Evolutionary conservation across 2,113 vertebrate genomes (phyloP).

Genomic region (Trichomycterus rosablanca): DNA sequence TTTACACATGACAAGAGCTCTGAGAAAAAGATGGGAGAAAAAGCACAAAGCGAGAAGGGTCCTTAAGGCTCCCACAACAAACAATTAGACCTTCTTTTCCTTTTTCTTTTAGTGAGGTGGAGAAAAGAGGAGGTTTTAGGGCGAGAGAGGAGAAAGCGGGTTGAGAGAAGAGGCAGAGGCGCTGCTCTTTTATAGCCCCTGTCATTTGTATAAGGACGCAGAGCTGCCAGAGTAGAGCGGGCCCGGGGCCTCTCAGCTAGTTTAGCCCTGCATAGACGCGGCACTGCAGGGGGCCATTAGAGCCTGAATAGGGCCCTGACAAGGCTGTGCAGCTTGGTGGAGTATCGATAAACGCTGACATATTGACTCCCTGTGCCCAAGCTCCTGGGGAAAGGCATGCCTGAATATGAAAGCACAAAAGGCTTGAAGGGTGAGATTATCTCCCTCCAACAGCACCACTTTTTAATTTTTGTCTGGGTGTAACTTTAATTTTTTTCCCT

Average conservation of each 20-base stretch:
- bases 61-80: conserved; percentile 77
- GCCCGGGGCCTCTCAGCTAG: conserved; percentile 70
- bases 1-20: conserved; percentile 53
- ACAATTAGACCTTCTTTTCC: conserved; percentile 71
- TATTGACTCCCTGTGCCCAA: conserved; percentile 79
- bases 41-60: conserved; percentile 54
- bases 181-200: conserved; percentile 72
- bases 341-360: conserved; percentile 88
- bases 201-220: conserved; percentile 70
- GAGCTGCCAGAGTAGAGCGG: conserved; percentile 68
- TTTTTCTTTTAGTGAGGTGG: conserved; percentile 62
- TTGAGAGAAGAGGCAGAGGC: conserved; percentile 48
- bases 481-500: neutral
- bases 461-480: neutral
- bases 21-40: conserved; percentile 28
- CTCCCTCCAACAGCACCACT: conserved; percentile 3
- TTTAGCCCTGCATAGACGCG: conserved; percentile 72
- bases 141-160: conserved; percentile 19
- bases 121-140: conserved; percentile 43
- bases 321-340: conserved; percentile 75
- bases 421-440: conserved; percentile 62
- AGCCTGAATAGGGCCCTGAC: conserved; percentile 83
- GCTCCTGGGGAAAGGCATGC: conserved; percentile 65
- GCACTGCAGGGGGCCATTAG: conserved; percentile 86
- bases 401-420: conserved; percentile 80